Evolutionary conservation across 1,140 invertebrate species (phyloP).

Genomic region (Panulirus ornatus): DNA sequence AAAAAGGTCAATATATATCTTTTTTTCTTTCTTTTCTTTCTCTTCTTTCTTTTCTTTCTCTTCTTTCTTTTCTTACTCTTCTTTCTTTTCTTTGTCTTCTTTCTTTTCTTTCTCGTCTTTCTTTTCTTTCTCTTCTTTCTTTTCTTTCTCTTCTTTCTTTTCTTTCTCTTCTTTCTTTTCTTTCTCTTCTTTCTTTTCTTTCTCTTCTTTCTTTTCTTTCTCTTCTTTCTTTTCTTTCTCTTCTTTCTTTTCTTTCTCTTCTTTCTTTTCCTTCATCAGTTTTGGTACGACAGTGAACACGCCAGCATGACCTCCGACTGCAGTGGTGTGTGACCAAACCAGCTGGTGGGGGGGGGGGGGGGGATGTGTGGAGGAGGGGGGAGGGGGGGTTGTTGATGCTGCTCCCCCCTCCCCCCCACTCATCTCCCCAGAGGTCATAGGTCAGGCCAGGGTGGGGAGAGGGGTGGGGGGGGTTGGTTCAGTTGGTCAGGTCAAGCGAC

Average conservation of each 20-base stretch:
- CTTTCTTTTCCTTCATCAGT: background rate
- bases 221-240: constrained; percentile 6
- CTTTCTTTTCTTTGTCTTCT: background rate
- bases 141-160: background rate
- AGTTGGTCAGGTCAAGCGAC: background rate
- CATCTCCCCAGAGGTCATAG: background rate
- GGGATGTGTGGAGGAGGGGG: too few species aligned
- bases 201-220: background rate
- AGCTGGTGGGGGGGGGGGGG: too few species aligned
- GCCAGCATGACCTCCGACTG: too few species aligned
- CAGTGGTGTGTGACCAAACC: too few species aligned
- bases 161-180: background rate
- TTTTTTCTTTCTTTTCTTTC: background rate
- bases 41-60: background rate
- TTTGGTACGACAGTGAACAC: too few species aligned
- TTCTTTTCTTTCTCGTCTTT: background rate
- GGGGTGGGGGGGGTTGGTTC: too few species aligned
- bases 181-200: background rate
- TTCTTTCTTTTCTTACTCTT: constrained; percentile 6
- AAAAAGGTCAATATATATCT: too few species aligned
- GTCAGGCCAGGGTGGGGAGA: constrained; percentile 27
- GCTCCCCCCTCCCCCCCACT: too few species aligned
- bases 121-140: background rate
- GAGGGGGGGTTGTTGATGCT: too few species aligned
- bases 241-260: background rate